Conservation (phyloP, 2,113 vertebrate genomes). For the Serinus canaria region DNA sequence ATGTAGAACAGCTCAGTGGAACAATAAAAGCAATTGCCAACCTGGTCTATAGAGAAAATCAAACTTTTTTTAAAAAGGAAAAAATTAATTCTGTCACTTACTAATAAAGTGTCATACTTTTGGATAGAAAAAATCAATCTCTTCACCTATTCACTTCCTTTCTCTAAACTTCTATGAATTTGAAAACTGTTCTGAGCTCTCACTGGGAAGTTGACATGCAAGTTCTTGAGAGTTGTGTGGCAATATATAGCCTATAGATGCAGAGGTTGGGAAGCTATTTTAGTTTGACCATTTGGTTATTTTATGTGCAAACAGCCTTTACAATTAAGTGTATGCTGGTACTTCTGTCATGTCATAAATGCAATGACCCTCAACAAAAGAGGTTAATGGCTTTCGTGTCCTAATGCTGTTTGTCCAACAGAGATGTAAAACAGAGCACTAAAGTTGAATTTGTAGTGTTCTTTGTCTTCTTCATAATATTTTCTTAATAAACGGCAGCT, state of each 20-base stretch:
- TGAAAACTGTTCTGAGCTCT: constrained; percentile 24
- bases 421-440: constrained; percentile 18
- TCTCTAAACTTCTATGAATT: constrained; percentile 9
- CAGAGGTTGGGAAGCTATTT: neutral
- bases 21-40: neutral
- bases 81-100: neutral
- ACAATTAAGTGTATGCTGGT: constrained; percentile 38
- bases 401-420: constrained; percentile 34
- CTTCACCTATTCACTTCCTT: constrained; percentile 25
- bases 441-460: neutral
- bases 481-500: constrained; percentile 6
- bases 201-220: neutral
- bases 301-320: constrained; percentile 53
- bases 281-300: constrained; percentile 40
- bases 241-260: neutral
- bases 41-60: neutral
- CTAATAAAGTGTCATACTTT: neutral
- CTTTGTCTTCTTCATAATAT: neutral
- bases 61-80: neutral
- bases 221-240: neutral
- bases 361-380: constrained; percentile 47
- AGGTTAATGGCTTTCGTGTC: constrained; percentile 54
- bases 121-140: neutral
- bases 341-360: constrained; percentile 36
- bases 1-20: neutral